Base-by-base conservation (phyloP, 2,113 vertebrate genomes). In the Eolophus roseicapilla region DNA sequence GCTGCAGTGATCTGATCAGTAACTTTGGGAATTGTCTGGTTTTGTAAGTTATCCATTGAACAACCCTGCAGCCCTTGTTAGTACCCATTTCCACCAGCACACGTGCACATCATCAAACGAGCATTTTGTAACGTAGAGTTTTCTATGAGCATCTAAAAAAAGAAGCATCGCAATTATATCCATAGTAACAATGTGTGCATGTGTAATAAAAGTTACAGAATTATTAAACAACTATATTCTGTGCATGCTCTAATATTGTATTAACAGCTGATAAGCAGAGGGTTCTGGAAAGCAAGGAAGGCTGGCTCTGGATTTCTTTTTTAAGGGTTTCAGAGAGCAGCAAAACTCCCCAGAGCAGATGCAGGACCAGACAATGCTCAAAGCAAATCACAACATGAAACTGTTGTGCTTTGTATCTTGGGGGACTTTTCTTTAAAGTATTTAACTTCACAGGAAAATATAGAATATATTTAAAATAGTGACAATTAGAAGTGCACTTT, bases 321-420 rank as follows among this genome's bases (percentile, higher is more conserved):
- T 41, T 52, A 60, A 44, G 10, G 41, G 68, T 85, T 85, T 71
- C 68, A 67, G 69, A 84, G 59, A 57, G 49, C 10, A 75, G 47
- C 74, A 63, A 59, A 91, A 79, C 68, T 53, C 24, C 1, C n/a
- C 55, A 41, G 70, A 81, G 70, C 59, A 43, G 46, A 41, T 94
- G 73, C 75, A 79, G 35, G 81, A 95, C 71, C 88, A 96, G 93
- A 84, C 90, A 92, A 92, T 27, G 44, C 91, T 93, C 82, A 87
- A 95, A 93, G 52, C 44, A 88, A 88, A 81, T 82, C 24, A 60
- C 83, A 35, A 90, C 75, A 41, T 69, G 23, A 79, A 93, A 85
- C 33, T 95, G 33, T 79, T 90, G 53, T 88, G 84, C 81, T 97
- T 92, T 89, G 64, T 91, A 89, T 96, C n/a, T 82, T 59, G 63